Percentiles rank a stretch among this genome's conserved stretches.
phyloP scores from a whole-genome alignment of 1,140 invertebrate genomes.

The Vanessa tameamea region DNA sequence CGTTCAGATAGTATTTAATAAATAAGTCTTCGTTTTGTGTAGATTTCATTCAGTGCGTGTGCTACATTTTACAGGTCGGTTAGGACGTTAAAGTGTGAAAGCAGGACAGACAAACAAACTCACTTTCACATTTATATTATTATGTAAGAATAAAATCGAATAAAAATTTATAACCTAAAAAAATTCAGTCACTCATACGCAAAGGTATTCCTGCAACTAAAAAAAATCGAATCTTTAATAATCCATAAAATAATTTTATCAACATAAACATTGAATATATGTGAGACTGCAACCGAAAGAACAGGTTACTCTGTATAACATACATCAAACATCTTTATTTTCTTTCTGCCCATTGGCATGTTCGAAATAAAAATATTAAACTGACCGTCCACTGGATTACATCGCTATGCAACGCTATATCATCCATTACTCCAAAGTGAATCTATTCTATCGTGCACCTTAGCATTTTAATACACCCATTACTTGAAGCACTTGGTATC shows the following conservation, averaged over 20 bases:
- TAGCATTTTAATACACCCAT: no score
- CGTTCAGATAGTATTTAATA: no score
- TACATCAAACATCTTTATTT: slow-evolving; percentile 27
- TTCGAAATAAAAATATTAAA: slow-evolving; percentile 12
- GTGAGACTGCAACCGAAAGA: neutral
- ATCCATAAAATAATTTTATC: slow-evolving; percentile 1
- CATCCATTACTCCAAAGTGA: neutral
- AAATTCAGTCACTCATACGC: neutral
- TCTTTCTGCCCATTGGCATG: slow-evolving; percentile 14
- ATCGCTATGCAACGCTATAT: neutral
- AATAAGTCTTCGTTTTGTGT: no score
- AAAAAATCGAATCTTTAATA: neutral
- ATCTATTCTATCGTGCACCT: no score
- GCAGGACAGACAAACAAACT: neutral
- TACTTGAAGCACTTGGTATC: no score
- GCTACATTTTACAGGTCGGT: neutral
- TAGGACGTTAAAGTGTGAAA: neutral
- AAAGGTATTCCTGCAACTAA: neutral
- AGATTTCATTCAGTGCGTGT: neutral
- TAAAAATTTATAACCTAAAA: neutral
- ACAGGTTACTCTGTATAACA: slow-evolving; percentile 8
- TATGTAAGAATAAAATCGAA: neutral
- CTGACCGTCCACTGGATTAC: neutral
- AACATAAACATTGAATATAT: neutral
- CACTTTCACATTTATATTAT: neutral